These are phyloP conservation scores for Paraescarpia echinospica DNA, from an alignment of 1,140 invertebrate species.

Conservation along the genomic window DNA sequence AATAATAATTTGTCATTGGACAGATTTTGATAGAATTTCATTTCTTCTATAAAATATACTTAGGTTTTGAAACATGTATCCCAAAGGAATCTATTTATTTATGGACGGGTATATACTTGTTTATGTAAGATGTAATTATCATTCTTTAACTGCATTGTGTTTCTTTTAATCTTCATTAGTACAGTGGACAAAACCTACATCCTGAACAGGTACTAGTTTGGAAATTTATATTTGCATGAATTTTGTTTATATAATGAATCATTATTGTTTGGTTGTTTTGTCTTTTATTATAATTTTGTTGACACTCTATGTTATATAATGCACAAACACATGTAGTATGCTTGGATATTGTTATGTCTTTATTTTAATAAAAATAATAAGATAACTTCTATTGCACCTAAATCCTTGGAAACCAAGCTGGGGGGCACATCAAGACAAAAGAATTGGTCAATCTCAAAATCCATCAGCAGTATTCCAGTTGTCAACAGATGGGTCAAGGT, in stretches of 20 bases:
- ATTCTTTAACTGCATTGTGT: background rate
- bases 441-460: too few species aligned
- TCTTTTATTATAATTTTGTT: background rate
- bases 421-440: too few species aligned
- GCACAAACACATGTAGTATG: background rate
- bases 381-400: too few species aligned
- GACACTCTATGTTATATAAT: background rate
- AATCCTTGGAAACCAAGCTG: too few species aligned
- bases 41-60: too few species aligned
- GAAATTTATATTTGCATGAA: background rate
- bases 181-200: background rate
- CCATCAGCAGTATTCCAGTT: too few species aligned
- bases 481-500: too few species aligned
- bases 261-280: background rate
- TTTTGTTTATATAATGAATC: background rate
- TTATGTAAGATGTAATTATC: background rate
- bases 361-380: too few species aligned
- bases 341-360: background rate
- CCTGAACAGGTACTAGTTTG: background rate
- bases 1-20: too few species aligned
- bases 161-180: conserved; percentile 6
- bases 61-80: too few species aligned
- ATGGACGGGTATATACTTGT: background rate
- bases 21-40: too few species aligned
- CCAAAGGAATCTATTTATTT: background rate